Conservation (phyloP, 1,140 invertebrate species). For the Solen grandis region DNA sequence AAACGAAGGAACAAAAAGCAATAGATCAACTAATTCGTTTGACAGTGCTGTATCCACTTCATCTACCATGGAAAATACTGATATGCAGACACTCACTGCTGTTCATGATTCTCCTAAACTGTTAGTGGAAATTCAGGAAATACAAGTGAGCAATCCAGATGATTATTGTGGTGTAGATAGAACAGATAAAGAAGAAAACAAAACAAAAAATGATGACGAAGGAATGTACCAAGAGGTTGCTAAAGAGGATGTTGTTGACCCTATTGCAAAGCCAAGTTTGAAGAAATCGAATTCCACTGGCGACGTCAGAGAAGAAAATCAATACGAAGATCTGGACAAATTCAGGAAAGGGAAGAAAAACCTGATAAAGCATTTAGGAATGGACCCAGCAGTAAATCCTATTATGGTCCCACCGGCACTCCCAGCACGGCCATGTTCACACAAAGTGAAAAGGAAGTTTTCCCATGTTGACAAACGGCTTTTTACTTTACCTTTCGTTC, state of each 20-base stretch:
- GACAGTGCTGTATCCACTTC: constrained; percentile 64
- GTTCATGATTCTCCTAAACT: not conserved
- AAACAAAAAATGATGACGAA: not conserved
- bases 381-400: constrained; percentile 43
- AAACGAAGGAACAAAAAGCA: constrained; percentile 12
- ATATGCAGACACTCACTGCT: too few species aligned
- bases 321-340: constrained; percentile 64
- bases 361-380: constrained; percentile 49
- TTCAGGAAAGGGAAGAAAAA: constrained; percentile 52
- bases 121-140: constrained; percentile 35
- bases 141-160: constrained; percentile 1
- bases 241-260: not conserved
- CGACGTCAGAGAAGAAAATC: constrained; percentile 51
- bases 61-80: constrained; percentile 37
- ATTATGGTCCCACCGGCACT: constrained; percentile 43
- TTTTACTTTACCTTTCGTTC: constrained; percentile 43
- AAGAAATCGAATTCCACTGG: constrained; percentile 55
- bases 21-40: constrained; percentile 61
- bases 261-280: constrained; percentile 3
- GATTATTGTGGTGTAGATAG: not conserved
- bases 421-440: constrained; percentile 41
- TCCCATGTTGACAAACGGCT: constrained; percentile 27
- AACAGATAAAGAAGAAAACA: not conserved
- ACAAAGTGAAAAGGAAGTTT: constrained; percentile 32
- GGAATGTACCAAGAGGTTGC: constrained; percentile 20